Conservation (phyloP, 1,140 invertebrate species). For the Micrasema longulum region DNA sequence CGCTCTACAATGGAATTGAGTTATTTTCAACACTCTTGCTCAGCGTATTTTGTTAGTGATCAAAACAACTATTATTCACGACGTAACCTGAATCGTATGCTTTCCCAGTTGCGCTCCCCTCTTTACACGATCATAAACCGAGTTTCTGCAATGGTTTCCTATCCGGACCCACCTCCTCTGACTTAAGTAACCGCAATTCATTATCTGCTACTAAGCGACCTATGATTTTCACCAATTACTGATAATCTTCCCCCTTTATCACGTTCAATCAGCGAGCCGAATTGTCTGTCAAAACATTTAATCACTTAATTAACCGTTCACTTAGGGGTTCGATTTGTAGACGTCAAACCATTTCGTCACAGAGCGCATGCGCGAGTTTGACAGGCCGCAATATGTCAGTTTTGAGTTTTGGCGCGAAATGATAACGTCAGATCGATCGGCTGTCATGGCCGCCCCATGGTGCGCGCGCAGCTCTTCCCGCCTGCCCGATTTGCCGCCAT, state of each 20-base stretch:
- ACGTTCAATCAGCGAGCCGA: not conserved
- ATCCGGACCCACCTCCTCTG: too few species aligned
- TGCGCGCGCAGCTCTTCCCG: conserved; percentile 26
- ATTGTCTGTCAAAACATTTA: conserved; percentile 16
- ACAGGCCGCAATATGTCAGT: conserved; percentile 26
- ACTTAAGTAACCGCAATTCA: too few species aligned
- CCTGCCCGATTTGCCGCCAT: conserved; percentile 34
- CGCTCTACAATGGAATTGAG: too few species aligned
- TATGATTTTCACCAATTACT: conserved; percentile 21
- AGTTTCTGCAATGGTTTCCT: too few species aligned
- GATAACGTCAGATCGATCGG: conserved; percentile 36
- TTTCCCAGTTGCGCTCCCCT: too few species aligned
- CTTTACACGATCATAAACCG: too few species aligned
- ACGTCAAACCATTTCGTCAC: conserved; percentile 19
- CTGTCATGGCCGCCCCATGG: conserved; percentile 17
- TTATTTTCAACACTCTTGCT: too few species aligned
- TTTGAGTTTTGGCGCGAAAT: conserved; percentile 31
- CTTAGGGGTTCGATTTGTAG: conserved; percentile 7
- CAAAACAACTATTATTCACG: too few species aligned
- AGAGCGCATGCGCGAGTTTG: conserved; percentile 5
- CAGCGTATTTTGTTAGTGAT: too few species aligned
- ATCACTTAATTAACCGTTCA: conserved; percentile 26
- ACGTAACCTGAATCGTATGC: too few species aligned
- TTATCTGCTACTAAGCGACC: too few species aligned
- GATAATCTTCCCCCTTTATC: conserved; percentile 6